A percentile compares a stretch with the other conserved stretches of the same genome.
phyloP scores from a whole-genome alignment of 1,140 invertebrate genomes.

The Globodera ellingtonae region DNA sequence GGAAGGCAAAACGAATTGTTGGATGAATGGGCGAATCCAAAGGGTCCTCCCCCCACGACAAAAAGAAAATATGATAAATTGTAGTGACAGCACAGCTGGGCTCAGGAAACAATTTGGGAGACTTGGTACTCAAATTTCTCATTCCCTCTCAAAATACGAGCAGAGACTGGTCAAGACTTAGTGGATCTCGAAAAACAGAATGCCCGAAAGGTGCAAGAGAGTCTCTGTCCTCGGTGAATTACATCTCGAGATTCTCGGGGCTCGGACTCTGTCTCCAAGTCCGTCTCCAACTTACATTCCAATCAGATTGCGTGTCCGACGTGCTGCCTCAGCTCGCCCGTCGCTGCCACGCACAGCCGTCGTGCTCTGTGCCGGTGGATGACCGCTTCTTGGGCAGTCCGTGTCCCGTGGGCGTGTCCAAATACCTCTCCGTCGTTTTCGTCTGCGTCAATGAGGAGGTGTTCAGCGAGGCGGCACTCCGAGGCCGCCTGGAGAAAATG shows the following conservation, averaged over 20 bases:
- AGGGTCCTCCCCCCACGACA: neutral
- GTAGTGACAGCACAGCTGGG: no score
- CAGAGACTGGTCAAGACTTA: no score
- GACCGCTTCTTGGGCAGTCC: slow-evolving; percentile 52
- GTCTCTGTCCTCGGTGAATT: no score
- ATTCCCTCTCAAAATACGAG: no score
- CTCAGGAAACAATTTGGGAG: neutral
- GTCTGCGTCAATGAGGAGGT: slow-evolving; percentile 58
- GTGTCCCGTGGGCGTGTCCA: slow-evolving; percentile 38
- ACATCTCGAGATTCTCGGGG: no score
- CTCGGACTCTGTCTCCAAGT: no score
- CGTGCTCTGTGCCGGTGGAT: slow-evolving; percentile 47
- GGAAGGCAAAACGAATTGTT: neutral
- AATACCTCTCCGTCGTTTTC: slow-evolving; percentile 52
- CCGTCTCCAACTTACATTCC: neutral
- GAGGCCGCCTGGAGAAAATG: slow-evolving; percentile 55
- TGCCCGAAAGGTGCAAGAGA: no score
- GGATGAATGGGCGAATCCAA: neutral
- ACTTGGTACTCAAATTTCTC: neutral
- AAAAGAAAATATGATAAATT: neutral
- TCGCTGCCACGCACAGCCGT: slow-evolving; percentile 50
- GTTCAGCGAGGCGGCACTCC: slow-evolving; percentile 54
- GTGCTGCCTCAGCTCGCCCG: slow-evolving; percentile 48
- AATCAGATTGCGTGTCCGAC: slow-evolving; percentile 51
- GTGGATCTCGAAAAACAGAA: no score